These are phyloP conservation scores for Drosophila trichaetosa DNA, from an alignment of 2,888 invertebrate species.

Conservation along the genomic window DNA sequence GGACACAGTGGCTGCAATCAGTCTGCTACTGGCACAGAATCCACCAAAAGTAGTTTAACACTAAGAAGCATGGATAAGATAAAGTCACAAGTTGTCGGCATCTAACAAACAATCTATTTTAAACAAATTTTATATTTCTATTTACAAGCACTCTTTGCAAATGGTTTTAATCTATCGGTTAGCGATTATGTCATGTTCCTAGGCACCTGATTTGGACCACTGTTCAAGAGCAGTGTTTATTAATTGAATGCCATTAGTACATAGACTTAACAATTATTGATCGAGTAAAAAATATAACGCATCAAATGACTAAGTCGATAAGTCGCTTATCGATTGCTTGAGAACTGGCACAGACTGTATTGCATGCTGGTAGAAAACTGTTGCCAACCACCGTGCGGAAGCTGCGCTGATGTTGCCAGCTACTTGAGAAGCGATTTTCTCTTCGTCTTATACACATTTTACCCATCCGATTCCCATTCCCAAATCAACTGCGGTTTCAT, in stretches of 20 bases:
- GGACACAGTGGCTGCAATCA: constrained; percentile 35
- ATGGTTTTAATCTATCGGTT: not conserved
- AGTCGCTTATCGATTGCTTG: not conserved
- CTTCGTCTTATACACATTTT: constrained; percentile 62
- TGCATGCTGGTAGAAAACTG: not conserved
- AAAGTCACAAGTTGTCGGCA: not conserved
- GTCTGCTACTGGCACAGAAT: not conserved
- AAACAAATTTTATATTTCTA: not conserved
- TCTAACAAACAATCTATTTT: not conserved
- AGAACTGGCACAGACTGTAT: not conserved
- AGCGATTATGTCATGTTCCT: not conserved
- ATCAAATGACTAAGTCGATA: not conserved
- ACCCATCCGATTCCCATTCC: constrained; percentile 28
- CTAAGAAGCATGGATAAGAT: not conserved
- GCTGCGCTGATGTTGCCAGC: constrained; percentile 41
- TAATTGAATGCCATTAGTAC: not conserved
- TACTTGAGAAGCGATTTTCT: constrained; percentile 77
- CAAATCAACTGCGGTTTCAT: constrained; percentile 76
- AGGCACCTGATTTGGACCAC: constrained; percentile 9
- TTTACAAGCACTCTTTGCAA: not conserved
- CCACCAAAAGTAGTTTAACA: not conserved
- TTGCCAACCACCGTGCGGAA: constrained; percentile 38
- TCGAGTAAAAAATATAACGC: not conserved
- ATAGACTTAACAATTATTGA: not conserved
- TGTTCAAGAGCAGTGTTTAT: constrained; percentile 22